Percentiles rank a stretch among this genome's conserved stretches.
Evolutionary conservation across 2,888 invertebrate genomes (phyloP).

Genomic region (Diarsia dahlii): DNA sequence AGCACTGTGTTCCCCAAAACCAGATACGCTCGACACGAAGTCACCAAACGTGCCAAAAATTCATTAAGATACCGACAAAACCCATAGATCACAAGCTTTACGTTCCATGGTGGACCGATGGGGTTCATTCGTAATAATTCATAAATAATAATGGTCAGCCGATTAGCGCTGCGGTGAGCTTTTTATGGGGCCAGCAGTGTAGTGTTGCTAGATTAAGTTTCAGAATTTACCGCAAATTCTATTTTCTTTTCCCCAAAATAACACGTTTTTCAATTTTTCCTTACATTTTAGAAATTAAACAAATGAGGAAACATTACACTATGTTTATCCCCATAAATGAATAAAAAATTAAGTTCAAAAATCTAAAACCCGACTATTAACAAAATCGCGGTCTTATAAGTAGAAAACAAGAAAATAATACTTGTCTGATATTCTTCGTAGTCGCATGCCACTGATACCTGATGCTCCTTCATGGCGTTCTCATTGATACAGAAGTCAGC

Average conservation of each 20-base stretch:
- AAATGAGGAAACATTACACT: no score
- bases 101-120: constrained; percentile 44
- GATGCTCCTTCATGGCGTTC: no score
- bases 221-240: not conserved
- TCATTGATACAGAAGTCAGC: no score
- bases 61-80: not conserved
- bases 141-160: constrained; percentile 76
- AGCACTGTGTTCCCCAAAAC: not conserved
- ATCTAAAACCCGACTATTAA: no score
- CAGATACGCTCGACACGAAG: not conserved
- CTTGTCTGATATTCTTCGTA: no score
- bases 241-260: not conserved
- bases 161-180: constrained; percentile 76
- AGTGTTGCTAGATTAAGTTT: constrained; percentile 1
- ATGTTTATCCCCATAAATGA: no score
- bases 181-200: constrained; percentile 70
- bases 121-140: constrained; percentile 70
- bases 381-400: no score
- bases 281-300: no score
- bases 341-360: no score
- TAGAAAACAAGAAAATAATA: no score
- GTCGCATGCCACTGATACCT: no score
- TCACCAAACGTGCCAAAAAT: not conserved
- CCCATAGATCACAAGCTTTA: constrained; percentile 34
- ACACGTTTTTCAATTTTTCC: no score